A percentile compares a stretch with the other conserved stretches of the same genome.
Conservation (phyloP, 1,140 invertebrate genomes). For the Odontomachus brunneus region DNA sequence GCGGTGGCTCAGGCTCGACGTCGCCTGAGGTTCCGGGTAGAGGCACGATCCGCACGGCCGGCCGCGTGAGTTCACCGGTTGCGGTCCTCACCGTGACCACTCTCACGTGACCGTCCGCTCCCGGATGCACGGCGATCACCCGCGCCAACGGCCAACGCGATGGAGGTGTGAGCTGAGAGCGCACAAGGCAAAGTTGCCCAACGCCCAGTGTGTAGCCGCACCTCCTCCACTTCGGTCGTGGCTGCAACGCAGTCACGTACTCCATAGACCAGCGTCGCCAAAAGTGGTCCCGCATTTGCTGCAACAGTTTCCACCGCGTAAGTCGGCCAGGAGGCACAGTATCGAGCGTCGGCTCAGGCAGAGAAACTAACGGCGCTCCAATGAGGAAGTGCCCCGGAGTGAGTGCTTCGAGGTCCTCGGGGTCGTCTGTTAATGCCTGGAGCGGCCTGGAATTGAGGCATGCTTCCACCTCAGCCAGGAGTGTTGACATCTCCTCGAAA, state of each 20-base stretch:
- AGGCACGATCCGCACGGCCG: no score
- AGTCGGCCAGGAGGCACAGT: neutral
- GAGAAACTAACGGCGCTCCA: accelerated
- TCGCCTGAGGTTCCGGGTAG: no score
- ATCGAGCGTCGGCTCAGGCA: neutral
- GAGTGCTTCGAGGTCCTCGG: neutral
- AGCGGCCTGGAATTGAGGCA: neutral
- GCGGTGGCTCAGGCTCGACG: no score
- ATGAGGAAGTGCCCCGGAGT: neutral
- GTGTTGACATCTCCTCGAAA: neutral
- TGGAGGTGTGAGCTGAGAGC: neutral
- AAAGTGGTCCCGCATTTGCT: neutral
- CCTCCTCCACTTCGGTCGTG: neutral
- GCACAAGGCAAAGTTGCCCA: neutral
- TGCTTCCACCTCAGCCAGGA: neutral
- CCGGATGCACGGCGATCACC: neutral
- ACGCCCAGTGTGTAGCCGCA: accelerated
- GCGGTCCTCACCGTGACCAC: neutral
- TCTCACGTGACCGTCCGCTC: neutral
- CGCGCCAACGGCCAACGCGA: neutral
- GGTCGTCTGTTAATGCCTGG: neutral
- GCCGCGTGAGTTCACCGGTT: neutral
- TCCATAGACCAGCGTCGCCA: neutral
- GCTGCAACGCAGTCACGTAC: neutral
- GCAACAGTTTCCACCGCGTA: neutral